These are phyloP conservation scores for Pomatostomus ruficeps DNA, from an alignment of 2,113 vertebrate genomes.

Conservation along the genomic window DNA sequence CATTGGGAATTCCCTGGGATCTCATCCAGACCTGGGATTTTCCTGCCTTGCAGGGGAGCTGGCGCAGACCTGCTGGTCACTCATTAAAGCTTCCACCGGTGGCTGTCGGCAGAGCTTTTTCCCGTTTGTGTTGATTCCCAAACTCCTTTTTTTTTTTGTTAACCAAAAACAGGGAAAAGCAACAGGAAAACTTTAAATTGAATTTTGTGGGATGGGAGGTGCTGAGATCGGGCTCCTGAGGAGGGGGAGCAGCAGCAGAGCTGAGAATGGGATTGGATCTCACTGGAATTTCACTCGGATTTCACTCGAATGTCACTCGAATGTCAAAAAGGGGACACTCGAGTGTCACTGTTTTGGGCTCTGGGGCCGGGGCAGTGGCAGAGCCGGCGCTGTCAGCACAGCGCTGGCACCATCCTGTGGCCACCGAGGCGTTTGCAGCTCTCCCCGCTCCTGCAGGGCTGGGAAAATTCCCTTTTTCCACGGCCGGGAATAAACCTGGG, in stretches of 20 bases:
- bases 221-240: rapidly evolving
- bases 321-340: no score
- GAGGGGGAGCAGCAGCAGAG: neutral
- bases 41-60: neutral
- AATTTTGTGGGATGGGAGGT: rapidly evolving
- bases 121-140: neutral
- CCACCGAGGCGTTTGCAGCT: rapidly evolving
- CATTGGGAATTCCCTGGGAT: neutral
- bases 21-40: rapidly evolving
- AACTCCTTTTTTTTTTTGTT: neutral
- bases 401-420: slow-evolving; percentile 19
- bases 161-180: no score
- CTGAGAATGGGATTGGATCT: rapidly evolving
- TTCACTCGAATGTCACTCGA: no score
- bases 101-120: rapidly evolving
- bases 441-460: neutral
- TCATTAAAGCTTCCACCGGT: neutral
- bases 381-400: neutral
- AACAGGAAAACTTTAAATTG: rapidly evolving
- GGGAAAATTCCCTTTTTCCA: rapidly evolving
- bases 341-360: no score
- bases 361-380: neutral
- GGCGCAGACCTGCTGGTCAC: neutral
- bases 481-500: neutral
- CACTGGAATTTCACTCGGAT: no score